Evolutionary conservation across 2,797 vertebrate species (phyloP).

Genomic region (Allochrocebus solatus): DNA sequence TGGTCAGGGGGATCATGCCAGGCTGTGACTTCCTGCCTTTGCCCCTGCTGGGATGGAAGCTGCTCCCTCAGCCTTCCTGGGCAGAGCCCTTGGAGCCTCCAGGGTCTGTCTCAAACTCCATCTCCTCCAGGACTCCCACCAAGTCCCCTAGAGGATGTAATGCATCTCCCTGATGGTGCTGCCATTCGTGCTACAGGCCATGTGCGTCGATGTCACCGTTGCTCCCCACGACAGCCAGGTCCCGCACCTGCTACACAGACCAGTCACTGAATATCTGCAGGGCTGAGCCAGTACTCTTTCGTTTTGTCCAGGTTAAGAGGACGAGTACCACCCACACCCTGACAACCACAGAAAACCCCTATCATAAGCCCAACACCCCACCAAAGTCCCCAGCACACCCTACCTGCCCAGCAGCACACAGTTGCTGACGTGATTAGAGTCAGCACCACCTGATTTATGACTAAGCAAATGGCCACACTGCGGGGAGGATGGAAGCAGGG

Average conservation of each 20-base stretch:
- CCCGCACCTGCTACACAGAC: not conserved
- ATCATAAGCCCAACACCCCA: not conserved
- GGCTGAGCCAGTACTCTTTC: not conserved
- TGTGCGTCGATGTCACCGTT: not conserved
- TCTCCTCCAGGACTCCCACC: not conserved
- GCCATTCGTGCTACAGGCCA: fast-evolving
- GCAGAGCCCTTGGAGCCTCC: not conserved
- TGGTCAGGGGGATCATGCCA: not conserved
- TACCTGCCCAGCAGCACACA: not conserved
- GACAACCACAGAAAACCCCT: not conserved
- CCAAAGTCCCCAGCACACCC: not conserved
- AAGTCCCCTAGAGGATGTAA: not conserved
- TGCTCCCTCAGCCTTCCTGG: not conserved
- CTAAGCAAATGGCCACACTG: not conserved
- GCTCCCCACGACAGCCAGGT: not conserved
- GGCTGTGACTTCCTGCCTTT: not conserved
- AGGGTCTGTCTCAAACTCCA: not conserved
- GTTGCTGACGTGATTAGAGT: not conserved
- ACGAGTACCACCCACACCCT: not conserved
- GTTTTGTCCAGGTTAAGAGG: not conserved
- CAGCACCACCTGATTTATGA: not conserved
- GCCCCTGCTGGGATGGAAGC: not conserved
- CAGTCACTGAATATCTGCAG: not conserved
- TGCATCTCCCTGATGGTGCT: not conserved
- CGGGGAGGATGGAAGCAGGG: not conserved